Base-by-base conservation (phyloP, 2,113 vertebrate species). In the Micronycteris hirsuta region DNA sequence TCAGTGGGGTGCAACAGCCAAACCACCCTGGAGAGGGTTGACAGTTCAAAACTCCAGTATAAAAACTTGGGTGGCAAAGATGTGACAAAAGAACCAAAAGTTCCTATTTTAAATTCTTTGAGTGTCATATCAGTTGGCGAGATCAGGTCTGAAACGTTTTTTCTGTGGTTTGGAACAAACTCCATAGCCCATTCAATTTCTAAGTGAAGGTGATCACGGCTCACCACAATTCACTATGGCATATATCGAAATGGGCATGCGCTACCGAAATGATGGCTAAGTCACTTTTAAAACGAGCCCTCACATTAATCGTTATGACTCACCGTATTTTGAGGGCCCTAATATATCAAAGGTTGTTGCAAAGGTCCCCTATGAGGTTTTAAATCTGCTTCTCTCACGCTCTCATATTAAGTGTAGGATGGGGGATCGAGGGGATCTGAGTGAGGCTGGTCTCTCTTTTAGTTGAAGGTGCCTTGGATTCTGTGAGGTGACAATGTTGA, bases 201-300 rank as follows among this genome's bases (percentile, higher is more conserved):
- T 89, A 86, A 86, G 77, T 19, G 61, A 96, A 93, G 73, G 77
- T 91, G 93, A 96, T 78, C 89, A 61, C 26, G 63, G n/a, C 52
- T 80, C 68, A 94, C 88, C 77, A 78, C 36, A 85, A 56, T 58
- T 89, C 49, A 63, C 36, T 67, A 74, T 5, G 92, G 58, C 84
- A 88, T 94, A 90, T 56, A 70, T 15, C 74, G 54, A 67, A 78
- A 67, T 84, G 78, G 36, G 67, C 54, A 61, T 38, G 85, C 76
- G 52, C 77, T 71, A 70, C 43, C 38, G 31, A 89, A 61, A 86
- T 70, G 33, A 92, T 9, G 15, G 67, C 61, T 78, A 61, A 74
- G 77, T 80, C 88, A 86, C 41, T 96, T 97, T 89, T 54, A 92
- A 74, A 85, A 74, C 61, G 43, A 93, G 82, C 63, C 31, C 70